Evolutionary conservation across 2,113 vertebrate species (phyloP).

Genomic region (Nothobranchius furzeri): DNA sequence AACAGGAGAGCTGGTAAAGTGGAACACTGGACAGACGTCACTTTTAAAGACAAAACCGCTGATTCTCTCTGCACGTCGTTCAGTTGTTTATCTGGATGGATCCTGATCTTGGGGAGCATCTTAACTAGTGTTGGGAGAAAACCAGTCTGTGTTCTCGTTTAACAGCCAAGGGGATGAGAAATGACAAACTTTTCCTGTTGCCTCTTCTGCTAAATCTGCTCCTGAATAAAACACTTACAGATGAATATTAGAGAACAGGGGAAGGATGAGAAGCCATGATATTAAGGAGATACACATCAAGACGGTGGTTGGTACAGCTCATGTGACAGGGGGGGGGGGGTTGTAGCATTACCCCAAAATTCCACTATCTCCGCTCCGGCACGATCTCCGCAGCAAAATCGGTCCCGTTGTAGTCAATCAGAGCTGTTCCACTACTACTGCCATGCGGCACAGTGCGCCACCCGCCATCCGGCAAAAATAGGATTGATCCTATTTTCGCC

Average conservation of each 20-base stretch:
- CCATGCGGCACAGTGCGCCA: too few relatives aligned
- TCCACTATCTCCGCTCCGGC: too few relatives aligned
- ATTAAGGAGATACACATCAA: slow-evolving; percentile 42
- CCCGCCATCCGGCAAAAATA: too few relatives aligned
- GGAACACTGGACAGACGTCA: slow-evolving; percentile 39
- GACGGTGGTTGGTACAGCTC: slow-evolving; percentile 45
- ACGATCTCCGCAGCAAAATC: too few relatives aligned
- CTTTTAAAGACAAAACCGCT: background rate
- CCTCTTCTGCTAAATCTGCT: slow-evolving; percentile 19
- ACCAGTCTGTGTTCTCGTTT: slow-evolving; percentile 57
- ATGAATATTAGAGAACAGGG: slow-evolving; percentile 24
- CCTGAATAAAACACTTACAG: slow-evolving; percentile 56
- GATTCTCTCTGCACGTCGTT: background rate
- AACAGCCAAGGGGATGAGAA: slow-evolving; percentile 40
- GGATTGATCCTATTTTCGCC: too few relatives aligned
- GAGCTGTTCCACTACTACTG: too few relatives aligned
- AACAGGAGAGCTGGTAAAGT: slow-evolving; percentile 40
- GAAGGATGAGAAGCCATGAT: slow-evolving; percentile 31
- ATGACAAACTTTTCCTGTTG: slow-evolving; percentile 29
- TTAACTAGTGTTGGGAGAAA: too few relatives aligned
- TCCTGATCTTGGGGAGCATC: background rate
- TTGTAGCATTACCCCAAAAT: slow-evolving; percentile 11
- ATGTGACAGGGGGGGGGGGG: slow-evolving; percentile 17
- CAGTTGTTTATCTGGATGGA: background rate
- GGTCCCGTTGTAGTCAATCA: too few relatives aligned